Conservation (phyloP, 2,888 invertebrate genomes). For the Amblyjoppa proteus region DNA sequence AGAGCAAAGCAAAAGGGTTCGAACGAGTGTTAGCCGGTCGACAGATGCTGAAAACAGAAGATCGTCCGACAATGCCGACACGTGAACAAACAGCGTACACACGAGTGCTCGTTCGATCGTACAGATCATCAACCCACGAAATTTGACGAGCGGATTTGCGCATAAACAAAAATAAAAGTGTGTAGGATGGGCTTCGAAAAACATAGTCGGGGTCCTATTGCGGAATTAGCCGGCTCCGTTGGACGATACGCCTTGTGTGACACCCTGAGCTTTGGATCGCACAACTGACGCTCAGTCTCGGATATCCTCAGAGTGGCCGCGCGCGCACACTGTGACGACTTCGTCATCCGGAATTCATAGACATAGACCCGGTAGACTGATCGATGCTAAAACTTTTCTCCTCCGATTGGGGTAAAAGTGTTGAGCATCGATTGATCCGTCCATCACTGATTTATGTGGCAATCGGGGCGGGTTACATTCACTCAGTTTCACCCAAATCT, state of each 20-base stretch:
- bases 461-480: no score
- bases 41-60: conserved; percentile 60
- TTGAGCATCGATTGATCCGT: no score
- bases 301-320: no score
- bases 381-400: background rate
- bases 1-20: conserved; percentile 22
- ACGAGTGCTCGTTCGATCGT: background rate
- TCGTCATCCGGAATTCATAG: background rate
- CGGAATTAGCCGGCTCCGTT: conserved; percentile 38
- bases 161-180: conserved; percentile 62
- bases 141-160: background rate
- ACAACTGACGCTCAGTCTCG: background rate
- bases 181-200: conserved; percentile 44
- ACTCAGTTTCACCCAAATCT: no score
- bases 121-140: background rate
- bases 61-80: conserved; percentile 48
- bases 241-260: conserved; percentile 37
- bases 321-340: background rate
- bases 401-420: background rate
- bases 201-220: conserved; percentile 66
- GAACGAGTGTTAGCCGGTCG: background rate
- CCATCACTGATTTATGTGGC: no score
- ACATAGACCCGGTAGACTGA: conserved; percentile 27
- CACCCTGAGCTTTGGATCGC: conserved; percentile 11
- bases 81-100: conserved; percentile 65